phyloP scores from a whole-genome alignment of 2,888 invertebrate genomes.

The Drosophila aldrichi region DNA sequence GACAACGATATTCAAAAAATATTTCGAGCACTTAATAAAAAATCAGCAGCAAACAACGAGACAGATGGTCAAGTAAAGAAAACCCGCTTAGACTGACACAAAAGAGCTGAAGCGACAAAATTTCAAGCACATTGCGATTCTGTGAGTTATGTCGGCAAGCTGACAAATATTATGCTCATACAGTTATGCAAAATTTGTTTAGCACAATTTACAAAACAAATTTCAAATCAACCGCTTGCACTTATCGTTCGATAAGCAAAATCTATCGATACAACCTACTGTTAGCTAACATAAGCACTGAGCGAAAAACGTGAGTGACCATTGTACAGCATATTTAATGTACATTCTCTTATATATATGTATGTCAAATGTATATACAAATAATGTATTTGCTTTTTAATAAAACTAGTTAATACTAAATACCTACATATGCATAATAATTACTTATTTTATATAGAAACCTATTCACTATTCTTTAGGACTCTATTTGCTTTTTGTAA shows the following conservation, averaged over 20 bases:
- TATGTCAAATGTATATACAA: constrained; percentile 10
- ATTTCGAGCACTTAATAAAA: constrained; percentile 62
- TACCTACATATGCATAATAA: not conserved
- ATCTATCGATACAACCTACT: not conserved
- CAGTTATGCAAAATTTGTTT: not conserved
- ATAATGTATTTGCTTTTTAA: not conserved
- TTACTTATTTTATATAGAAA: not conserved
- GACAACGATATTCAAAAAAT: constrained; percentile 51
- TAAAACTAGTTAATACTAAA: constrained; percentile 6
- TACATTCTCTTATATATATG: not conserved
- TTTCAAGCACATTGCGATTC: constrained; percentile 1
- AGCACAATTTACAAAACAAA: not conserved
- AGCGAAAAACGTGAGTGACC: not conserved
- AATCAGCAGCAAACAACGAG: not conserved
- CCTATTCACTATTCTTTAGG: constrained; percentile 10
- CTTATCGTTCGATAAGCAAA: not conserved
- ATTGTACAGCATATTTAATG: not conserved
- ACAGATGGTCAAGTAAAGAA: constrained; percentile 11
- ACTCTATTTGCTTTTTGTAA: not conserved
- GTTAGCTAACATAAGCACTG: not conserved
- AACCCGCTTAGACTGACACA: constrained; percentile 15
- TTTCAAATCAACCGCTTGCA: constrained; percentile 7
- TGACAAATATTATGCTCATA: constrained; percentile 1
- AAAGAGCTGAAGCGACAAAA: constrained; percentile 15
- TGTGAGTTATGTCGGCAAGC: not conserved